These are phyloP conservation scores for Dicranocentrus wangi DNA, from an alignment of 2,888 invertebrate species.

Conservation along the genomic window DNA sequence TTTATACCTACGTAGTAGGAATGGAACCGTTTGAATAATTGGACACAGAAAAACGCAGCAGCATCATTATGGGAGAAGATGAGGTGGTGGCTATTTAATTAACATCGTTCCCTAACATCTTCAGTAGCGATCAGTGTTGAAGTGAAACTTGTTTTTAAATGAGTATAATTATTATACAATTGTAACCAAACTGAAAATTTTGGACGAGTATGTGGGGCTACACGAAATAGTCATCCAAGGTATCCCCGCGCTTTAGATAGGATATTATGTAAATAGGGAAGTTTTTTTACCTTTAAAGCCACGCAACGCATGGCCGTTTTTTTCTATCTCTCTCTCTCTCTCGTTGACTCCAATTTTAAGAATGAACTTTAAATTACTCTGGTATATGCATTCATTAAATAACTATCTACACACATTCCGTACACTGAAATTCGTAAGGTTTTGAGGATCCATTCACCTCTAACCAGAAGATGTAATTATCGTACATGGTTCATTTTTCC, in stretches of 20 bases:
- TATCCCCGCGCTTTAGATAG: too few species aligned
- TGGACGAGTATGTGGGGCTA: too few species aligned
- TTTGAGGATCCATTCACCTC: constrained; percentile 5
- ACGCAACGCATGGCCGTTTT: too few species aligned
- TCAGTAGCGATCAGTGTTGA: constrained; percentile 12
- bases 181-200: too few species aligned
- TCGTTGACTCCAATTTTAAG: not conserved
- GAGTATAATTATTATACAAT: constrained; percentile 18
- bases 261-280: too few species aligned
- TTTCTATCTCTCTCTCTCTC: too few species aligned
- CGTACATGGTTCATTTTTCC: constrained; percentile 19
- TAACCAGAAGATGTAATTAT: constrained; percentile 45
- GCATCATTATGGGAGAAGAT: constrained; percentile 3
- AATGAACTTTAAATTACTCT: not conserved
- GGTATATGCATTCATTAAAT: not conserved
- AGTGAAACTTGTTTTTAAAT: constrained; percentile 40
- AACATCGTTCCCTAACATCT: constrained; percentile 31
- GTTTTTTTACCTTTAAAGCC: too few species aligned
- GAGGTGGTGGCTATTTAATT: constrained; percentile 32
- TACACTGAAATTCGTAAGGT: not conserved
- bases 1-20: too few species aligned
- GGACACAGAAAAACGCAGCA: not conserved
- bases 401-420: too few species aligned
- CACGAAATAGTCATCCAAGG: too few species aligned
- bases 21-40: not conserved